Evolutionary conservation across 2,113 vertebrate species (phyloP), one percentile per base, ranked within the genome.

Genomic region (Hyperopisus bebe): DNA sequence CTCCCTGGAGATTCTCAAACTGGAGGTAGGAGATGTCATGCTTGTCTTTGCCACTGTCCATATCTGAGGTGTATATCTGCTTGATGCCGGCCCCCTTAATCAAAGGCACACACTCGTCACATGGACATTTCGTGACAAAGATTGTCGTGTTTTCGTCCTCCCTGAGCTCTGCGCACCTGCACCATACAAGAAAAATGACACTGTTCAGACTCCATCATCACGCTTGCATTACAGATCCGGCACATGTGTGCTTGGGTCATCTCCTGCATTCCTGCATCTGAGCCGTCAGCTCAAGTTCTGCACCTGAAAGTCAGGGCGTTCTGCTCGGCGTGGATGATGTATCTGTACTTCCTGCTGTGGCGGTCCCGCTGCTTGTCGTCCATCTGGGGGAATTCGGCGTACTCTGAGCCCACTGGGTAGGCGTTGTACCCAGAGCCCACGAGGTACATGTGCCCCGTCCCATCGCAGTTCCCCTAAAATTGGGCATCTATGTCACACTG

Each of bases 241-340:
- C 82, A 11, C 19, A 4, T n/a, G 44, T 11, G n/a, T n/a, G 24
- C 5, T 1, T 11, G 3, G 46, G 21, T 11, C 15, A 24, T 24
- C 10, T 47, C 42, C 42, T n/a, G 19, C 55, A 62, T 9, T 66
- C 24, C 24, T 3, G 58, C 24, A 66, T 66, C 58, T 27, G 2
- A 9, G 58, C n/a, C 24, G 5, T 13, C 13, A 15, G 55, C 55
- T 7, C 21, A 5, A 46, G 70, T 17, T 6, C 21, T 94, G 66
- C 95, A 99, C 98, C 98, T 98, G 96, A 98, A 99, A 0, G 97
- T 99, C 93, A 99, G 94, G 46, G 98, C 98, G 2, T 99, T 99
- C 95, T 99, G 98, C 92, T 99, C 98, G 0, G 98, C 98, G 19
- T 99, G 98, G 90, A 99, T 92, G 15, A 99, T 99, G 94, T 98